A percentile compares a stretch with the other conserved stretches of the same genome.
Conservation (phyloP, 2,113 vertebrate genomes). For the Clupea harengus region DNA sequence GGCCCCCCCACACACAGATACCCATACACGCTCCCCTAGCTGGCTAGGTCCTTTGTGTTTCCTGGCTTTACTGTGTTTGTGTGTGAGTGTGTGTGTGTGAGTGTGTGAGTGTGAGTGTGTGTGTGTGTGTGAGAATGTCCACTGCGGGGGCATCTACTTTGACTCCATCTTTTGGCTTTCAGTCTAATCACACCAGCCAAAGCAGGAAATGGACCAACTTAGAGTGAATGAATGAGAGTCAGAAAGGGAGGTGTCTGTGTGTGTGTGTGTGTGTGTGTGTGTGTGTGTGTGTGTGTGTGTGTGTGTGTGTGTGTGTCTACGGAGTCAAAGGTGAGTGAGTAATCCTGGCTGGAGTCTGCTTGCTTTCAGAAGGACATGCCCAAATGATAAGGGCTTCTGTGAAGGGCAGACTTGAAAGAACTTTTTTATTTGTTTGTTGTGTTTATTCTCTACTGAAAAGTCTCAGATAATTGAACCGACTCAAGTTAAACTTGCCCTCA, state of each 20-base stretch:
- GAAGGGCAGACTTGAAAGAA: background rate
- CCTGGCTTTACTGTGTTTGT: background rate
- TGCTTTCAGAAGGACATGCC: background rate
- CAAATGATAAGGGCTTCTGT: background rate
- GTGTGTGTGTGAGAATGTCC: background rate
- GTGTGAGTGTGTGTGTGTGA: background rate
- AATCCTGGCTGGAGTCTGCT: constrained; percentile 2
- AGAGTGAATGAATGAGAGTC: background rate
- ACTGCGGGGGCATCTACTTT: background rate
- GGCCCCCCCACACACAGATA: too few relatives aligned
- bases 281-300: background rate
- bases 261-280: background rate
- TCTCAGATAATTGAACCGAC: background rate
- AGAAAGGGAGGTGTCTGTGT: constrained; percentile 11
- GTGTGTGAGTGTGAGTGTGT: background rate
- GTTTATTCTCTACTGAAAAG: background rate
- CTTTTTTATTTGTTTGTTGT: background rate
- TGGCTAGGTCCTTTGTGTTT: background rate
- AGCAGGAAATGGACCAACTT: constrained; percentile 11
- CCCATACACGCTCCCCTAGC: background rate
- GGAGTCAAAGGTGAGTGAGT: constrained; percentile 39
- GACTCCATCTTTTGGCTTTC: background rate
- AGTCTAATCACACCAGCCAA: background rate
- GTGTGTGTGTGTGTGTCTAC: background rate
- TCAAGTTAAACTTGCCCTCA: background rate